Evolutionary conservation across 2,888 invertebrate species (phyloP).

Genomic region (Junonia oenone): DNA sequence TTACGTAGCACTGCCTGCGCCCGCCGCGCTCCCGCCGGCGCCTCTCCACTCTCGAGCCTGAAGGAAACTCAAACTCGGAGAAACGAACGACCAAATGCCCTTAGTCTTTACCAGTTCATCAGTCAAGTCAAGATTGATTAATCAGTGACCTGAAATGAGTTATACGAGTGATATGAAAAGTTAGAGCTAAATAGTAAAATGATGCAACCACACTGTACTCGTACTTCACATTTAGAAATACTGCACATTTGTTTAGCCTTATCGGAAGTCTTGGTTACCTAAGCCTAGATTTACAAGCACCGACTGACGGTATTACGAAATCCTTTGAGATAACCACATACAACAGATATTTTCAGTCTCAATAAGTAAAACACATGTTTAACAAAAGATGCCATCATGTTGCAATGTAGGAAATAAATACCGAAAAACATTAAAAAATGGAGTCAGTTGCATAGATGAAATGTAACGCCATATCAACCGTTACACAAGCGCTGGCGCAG

Average conservation of each 20-base stretch:
- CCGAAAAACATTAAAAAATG: background rate
- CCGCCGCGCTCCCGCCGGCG: slow-evolving; percentile 32
- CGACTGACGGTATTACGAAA: slow-evolving; percentile 55
- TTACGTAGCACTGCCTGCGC: slow-evolving; percentile 62
- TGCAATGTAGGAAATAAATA: background rate
- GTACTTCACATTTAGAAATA: slow-evolving; percentile 6
- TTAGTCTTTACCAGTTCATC: background rate
- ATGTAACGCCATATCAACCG: background rate
- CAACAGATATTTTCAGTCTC: background rate
- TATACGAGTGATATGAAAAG: no score
- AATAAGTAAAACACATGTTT: background rate
- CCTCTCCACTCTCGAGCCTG: background rate
- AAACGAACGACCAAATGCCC: background rate
- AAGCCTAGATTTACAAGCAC: slow-evolving; percentile 55
- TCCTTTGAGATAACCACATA: slow-evolving; percentile 26
- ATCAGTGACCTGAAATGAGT: no score
- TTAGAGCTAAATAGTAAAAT: background rate
- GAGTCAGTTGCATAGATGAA: background rate
- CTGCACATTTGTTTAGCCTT: slow-evolving; percentile 35
- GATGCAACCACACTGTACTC: background rate
- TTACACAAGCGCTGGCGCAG: slow-evolving; percentile 22
- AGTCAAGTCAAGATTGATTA: background rate
- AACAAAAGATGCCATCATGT: background rate
- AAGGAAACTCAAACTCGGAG: background rate
- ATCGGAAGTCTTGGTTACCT: slow-evolving; percentile 69